Evolutionary conservation across 1,140 invertebrate species (phyloP).

Genomic region (Andrena cerasifolii): DNA sequence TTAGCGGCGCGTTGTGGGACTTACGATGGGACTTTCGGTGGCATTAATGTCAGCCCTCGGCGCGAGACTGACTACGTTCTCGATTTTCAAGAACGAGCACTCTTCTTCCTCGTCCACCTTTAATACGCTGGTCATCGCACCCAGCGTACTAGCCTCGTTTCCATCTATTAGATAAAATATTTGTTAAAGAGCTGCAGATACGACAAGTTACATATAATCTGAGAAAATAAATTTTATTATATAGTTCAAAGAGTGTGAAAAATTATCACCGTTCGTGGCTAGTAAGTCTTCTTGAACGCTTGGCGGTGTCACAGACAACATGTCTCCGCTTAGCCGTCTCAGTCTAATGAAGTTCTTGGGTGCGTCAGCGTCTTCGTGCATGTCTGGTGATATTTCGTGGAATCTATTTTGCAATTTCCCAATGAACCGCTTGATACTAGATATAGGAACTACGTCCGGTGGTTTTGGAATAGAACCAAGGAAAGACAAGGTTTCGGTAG

Average conservation of each 20-base stretch:
- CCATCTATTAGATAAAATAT: slow-evolving; percentile 33
- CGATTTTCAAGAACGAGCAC: slow-evolving; percentile 76
- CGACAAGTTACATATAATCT: too few species aligned
- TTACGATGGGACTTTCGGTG: slow-evolving; percentile 61
- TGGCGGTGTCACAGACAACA: slow-evolving; percentile 64
- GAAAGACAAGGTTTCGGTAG: background rate
- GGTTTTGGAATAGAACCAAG: slow-evolving; percentile 48
- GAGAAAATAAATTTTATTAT: too few species aligned
- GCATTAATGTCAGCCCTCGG: slow-evolving; percentile 43
- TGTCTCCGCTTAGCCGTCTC: slow-evolving; percentile 77
- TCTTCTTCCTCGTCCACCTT: slow-evolving; percentile 59
- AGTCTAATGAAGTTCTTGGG: slow-evolving; percentile 74
- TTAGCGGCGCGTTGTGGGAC: background rate
- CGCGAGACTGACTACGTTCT: slow-evolving; percentile 78
- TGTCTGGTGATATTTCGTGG: background rate
- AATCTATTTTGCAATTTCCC: slow-evolving; percentile 9
- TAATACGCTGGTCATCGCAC: slow-evolving; percentile 5
- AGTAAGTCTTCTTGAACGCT: background rate
- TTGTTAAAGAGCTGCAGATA: background rate
- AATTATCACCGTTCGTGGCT: too few species aligned
- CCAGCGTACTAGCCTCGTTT: background rate
- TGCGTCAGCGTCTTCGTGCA: background rate
- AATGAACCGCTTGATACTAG: slow-evolving; percentile 11
- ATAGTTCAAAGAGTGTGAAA: too few species aligned
- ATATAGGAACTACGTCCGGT: slow-evolving; percentile 52